Percentiles rank a stretch among this genome's conserved stretches.
These are phyloP conservation scores for Pterostichus madidus DNA, from an alignment of 2,888 invertebrate species.

Conservation along the genomic window DNA sequence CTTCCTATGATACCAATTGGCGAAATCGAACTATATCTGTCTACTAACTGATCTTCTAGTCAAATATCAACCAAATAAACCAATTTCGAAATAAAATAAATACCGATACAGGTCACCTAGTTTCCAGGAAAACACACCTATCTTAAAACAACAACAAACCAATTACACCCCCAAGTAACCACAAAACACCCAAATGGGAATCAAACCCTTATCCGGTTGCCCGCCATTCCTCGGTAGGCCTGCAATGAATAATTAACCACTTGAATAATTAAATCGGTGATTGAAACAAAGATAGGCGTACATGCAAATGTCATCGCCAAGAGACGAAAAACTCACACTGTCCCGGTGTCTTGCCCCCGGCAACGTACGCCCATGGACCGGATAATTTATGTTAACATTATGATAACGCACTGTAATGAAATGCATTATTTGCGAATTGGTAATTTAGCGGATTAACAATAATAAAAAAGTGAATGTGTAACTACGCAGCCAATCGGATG, in stretches of 20 bases:
- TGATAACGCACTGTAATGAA: constrained; percentile 21
- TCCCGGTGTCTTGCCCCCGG: background rate
- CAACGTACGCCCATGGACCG: background rate
- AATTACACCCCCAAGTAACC: constrained; percentile 32
- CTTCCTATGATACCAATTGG: too few relatives aligned
- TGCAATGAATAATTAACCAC: constrained; percentile 35
- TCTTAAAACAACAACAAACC: constrained; percentile 37
- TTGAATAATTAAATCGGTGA: constrained; percentile 36
- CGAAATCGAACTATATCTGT: too few relatives aligned
- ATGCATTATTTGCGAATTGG: constrained; percentile 29
- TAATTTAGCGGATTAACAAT: constrained; percentile 35
- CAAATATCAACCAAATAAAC: too few relatives aligned
- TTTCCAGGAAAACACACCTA: too few relatives aligned
- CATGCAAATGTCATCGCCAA: constrained; percentile 35
- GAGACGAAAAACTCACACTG: constrained; percentile 30
- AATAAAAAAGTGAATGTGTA: constrained; percentile 26
- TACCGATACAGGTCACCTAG: too few relatives aligned
- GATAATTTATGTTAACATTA: constrained; percentile 50
- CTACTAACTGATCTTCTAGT: too few relatives aligned
- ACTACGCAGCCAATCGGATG: background rate
- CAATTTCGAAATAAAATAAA: too few relatives aligned
- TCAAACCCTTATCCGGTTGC: constrained; percentile 20
- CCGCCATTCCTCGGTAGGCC: background rate
- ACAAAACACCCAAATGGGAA: background rate
- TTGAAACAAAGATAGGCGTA: constrained; percentile 31